These are phyloP conservation scores for Calameuta pallipes DNA, from an alignment of 2,888 invertebrate species.

Conservation along the genomic window DNA sequence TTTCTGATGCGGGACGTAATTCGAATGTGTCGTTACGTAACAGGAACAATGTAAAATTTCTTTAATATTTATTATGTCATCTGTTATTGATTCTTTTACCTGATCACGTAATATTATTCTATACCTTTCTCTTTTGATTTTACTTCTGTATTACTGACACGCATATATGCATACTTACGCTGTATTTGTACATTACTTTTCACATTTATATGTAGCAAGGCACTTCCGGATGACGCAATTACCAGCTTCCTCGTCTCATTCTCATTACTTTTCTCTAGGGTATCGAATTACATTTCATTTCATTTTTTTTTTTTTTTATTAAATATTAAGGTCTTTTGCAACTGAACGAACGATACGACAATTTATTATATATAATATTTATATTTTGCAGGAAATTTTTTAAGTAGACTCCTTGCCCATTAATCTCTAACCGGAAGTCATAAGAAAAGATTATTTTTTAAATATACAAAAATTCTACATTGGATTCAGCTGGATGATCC, in stretches of 20 bases:
- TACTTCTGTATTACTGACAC: too few species aligned
- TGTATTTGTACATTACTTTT: not conserved
- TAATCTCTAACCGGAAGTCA: not conserved
- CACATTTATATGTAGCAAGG: constrained; percentile 42
- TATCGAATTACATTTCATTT: not conserved
- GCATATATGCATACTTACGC: not conserved
- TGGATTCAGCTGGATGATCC: not conserved
- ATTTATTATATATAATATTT: not conserved
- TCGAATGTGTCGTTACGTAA: not conserved
- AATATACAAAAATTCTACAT: not conserved
- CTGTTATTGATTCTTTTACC: not conserved
- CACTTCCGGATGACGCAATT: constrained; percentile 62
- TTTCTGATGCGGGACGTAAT: not conserved
- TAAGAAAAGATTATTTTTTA: not conserved
- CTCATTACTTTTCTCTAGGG: too few species aligned
- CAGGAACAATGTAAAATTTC: not conserved
- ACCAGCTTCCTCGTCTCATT: constrained; percentile 49
- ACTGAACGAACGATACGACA: not conserved
- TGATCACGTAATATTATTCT: not conserved
- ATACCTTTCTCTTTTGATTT: not conserved
- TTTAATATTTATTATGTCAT: not conserved
- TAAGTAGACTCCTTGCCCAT: not conserved
- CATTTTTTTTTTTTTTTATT: not conserved
- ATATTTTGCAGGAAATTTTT: not conserved
- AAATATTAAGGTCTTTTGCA: not conserved